Base-by-base conservation (phyloP, 2,113 vertebrate genomes). In the Balaenoptera acutorostrata region DNA sequence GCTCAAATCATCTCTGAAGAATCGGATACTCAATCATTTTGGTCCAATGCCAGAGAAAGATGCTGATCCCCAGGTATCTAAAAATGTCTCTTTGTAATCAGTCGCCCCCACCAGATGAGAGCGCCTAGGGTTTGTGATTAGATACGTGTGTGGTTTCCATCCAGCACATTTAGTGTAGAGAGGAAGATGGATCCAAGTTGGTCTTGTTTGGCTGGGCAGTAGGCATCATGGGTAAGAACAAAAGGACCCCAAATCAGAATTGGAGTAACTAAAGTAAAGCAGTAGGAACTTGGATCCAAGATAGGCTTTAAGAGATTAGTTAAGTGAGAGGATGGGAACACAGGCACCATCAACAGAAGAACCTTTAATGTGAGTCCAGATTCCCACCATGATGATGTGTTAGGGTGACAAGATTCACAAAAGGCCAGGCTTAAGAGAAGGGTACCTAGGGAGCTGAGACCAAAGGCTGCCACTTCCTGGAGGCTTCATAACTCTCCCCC, bases 41-140 rank as follows among this genome's bases (percentile, higher is more conserved):
- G 99, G 99, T 92, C 98, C 99, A 82, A 99, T 99, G 98, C 99
- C 99, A 83, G 98, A 98, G 41, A 99, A 99, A 93, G 99, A 99
- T 97, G 98, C 97, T 61, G 99, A 99, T 92, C 98, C 98, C 61
- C 99, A 99, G 99, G 99, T 99, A 98, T 69, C 63, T 90, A 63
- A 77, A 55, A 88, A 78, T 82, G 15, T 87, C 84, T 85, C 46
- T 68, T 57, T 97, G 84, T 63, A 61, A 90, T 46, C 39, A 33
- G 18, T 86, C 93, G 55, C 15, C 46, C 46, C 61, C 9, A 75
- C 46, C 11, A 66, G 41, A n/a, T 61, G 20, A 74, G 75, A 88
- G 44, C 64, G 7, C 59, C 25, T 49, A 36, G 74, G 83, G 11
- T 92, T 93, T 78, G 63, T 89, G 89, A 93, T 36, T 92, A 69